These are phyloP conservation scores for Aplocera efformata DNA, from an alignment of 2,888 invertebrate species.

Conservation along the genomic window DNA sequence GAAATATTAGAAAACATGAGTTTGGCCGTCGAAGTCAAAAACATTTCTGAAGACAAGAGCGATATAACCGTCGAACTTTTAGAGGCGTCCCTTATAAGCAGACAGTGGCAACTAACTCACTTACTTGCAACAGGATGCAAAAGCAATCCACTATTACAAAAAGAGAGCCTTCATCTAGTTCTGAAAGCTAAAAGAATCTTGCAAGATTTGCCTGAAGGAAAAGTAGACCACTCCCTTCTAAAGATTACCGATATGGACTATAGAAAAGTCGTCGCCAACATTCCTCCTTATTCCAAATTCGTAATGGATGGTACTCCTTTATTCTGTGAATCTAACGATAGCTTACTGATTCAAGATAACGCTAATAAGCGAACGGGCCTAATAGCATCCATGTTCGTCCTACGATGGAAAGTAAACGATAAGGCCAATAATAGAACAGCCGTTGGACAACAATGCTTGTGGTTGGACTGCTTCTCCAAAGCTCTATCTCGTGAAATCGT, in stretches of 20 bases:
- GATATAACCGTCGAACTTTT: conserved; percentile 79
- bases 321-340: conserved; percentile 46
- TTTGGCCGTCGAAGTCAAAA: conserved; percentile 84
- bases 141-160: conserved; percentile 45
- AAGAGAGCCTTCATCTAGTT: conserved; percentile 66
- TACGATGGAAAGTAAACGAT: conserved; percentile 81
- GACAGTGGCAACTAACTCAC: conserved; percentile 79
- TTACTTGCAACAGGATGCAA: conserved; percentile 52
- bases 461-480: conserved; percentile 81
- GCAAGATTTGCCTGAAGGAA: conserved; percentile 39
- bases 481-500: conserved; percentile 66
- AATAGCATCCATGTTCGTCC: conserved; percentile 68
- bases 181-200: conserved; percentile 56
- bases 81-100: conserved; percentile 81
- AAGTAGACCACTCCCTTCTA: conserved; percentile 53
- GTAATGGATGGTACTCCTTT: conserved; percentile 49
- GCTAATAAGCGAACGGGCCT: conserved; percentile 40
- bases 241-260: conserved; percentile 52
- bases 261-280: conserved; percentile 30
- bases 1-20: conserved; percentile 80
- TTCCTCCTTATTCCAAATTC: conserved; percentile 56
- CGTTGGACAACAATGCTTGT: conserved; percentile 85
- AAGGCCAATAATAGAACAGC: conserved; percentile 77
- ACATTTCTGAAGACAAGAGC: conserved; percentile 83
- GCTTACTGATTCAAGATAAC: conserved; percentile 28